Conservation (phyloP, 2,113 vertebrate species). For the Ctenodactylus gundi region DNA sequence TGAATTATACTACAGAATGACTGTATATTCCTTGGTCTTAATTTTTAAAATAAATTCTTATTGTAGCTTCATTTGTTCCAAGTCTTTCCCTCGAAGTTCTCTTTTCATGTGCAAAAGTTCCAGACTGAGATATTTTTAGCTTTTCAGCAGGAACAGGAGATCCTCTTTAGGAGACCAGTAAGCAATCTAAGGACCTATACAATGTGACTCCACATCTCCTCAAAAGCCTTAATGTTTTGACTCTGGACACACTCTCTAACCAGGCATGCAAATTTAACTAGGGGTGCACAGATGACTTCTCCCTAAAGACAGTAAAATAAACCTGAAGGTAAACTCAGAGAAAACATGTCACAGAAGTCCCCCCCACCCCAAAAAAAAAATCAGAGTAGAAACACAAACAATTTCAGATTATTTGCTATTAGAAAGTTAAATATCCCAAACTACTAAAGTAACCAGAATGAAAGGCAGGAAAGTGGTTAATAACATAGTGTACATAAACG, state of each 20-base stretch:
- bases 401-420: background rate
- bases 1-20: background rate
- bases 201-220: background rate
- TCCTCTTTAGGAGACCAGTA: background rate
- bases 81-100: slow-evolving; percentile 11
- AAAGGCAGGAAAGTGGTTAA: background rate
- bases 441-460: background rate
- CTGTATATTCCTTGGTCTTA: background rate
- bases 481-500: background rate
- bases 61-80: background rate
- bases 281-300: background rate
- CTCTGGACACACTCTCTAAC: background rate
- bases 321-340: background rate
- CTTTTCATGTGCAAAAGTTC: background rate
- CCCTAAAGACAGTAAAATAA: background rate
- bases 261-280: background rate
- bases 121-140: background rate
- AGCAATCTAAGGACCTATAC: background rate
- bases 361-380: background rate
- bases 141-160: background rate
- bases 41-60: slow-evolving; percentile 11
- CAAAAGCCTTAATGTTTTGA: background rate
- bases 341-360: background rate
- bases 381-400: background rate
- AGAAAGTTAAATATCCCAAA: slow-evolving; percentile 33